A percentile compares a stretch with the other conserved stretches of the same genome.
phyloP scores from a whole-genome alignment of 2,113 vertebrate species.

The Scalopus aquaticus region DNA sequence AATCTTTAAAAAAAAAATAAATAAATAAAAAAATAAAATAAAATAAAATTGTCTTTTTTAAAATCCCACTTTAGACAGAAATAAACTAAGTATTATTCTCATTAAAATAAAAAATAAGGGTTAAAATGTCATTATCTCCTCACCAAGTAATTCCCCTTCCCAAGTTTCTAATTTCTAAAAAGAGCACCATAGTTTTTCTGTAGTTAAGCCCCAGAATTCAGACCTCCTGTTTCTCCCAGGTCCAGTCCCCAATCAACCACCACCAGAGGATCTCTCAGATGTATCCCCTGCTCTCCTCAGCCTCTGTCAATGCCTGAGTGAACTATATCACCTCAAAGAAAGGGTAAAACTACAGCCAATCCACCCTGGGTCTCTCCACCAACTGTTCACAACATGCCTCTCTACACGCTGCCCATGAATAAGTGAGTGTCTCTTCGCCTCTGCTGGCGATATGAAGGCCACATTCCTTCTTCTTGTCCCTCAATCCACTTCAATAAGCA shows the following conservation, averaged over 20 bases:
- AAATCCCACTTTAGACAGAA: not conserved
- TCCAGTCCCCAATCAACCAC: not conserved
- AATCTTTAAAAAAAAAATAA: too few species aligned
- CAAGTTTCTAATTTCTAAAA: not conserved
- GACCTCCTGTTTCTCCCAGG: not conserved
- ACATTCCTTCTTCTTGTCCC: not conserved
- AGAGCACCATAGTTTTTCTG: not conserved
- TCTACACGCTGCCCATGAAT: not conserved
- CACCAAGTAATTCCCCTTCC: not conserved
- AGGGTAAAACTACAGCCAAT: not conserved
- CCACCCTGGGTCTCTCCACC: not conserved
- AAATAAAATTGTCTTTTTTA: not conserved
- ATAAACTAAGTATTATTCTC: not conserved
- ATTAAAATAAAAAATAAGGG: not conserved
- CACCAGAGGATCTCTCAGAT: not conserved
- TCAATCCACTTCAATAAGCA: not conserved
- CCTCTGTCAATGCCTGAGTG: not conserved
- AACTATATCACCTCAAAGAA: not conserved
- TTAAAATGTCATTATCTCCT: not conserved
- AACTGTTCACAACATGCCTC: not conserved
- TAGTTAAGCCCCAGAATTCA: not conserved
- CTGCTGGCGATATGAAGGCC: not conserved
- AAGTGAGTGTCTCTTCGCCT: not conserved
- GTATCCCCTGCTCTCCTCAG: not conserved
- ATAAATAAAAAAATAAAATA: too few species aligned